Evolutionary conservation across 1,140 invertebrate genomes (phyloP).

Genomic region (Thalassaphorura encarpata): DNA sequence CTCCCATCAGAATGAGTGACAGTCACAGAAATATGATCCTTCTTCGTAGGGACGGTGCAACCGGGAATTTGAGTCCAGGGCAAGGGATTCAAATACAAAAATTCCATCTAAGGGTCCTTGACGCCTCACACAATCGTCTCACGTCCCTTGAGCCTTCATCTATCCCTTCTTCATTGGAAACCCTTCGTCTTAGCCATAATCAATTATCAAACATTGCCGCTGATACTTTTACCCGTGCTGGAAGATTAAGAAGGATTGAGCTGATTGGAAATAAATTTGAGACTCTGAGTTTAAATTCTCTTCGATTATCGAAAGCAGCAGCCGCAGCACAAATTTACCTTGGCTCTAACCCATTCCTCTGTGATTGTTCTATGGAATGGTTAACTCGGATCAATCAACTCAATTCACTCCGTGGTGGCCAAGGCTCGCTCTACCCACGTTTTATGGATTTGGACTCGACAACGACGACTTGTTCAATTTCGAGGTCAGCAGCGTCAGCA

Average conservation of each 20-base stretch:
- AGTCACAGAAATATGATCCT: not conserved
- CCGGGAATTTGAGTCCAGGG: not conserved
- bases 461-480: not conserved
- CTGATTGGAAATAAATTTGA: slow-evolving; percentile 77
- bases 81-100: too few relatives aligned
- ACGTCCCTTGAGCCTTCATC: slow-evolving; percentile 63
- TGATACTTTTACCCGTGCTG: slow-evolving; percentile 76
- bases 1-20: too few relatives aligned
- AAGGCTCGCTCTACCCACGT: slow-evolving; percentile 72
- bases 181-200: slow-evolving; percentile 83
- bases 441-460: slow-evolving; percentile 74
- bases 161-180: slow-evolving; percentile 78
- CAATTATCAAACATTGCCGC: slow-evolving; percentile 58
- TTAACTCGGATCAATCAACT: slow-evolving; percentile 68
- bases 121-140: slow-evolving; percentile 77
- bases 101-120: slow-evolving; percentile 46
- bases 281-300: slow-evolving; percentile 65
- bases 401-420: slow-evolving; percentile 51
- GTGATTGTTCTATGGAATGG: slow-evolving; percentile 89
- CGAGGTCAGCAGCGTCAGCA: not conserved
- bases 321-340: slow-evolving; percentile 64
- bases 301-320: slow-evolving; percentile 51
- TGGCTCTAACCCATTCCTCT: slow-evolving; percentile 79
- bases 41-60: not conserved
- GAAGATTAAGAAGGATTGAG: slow-evolving; percentile 70